Evolutionary conservation across 2,888 invertebrate genomes (phyloP).

Genomic region (Ommatoiulus sabulosus): DNA sequence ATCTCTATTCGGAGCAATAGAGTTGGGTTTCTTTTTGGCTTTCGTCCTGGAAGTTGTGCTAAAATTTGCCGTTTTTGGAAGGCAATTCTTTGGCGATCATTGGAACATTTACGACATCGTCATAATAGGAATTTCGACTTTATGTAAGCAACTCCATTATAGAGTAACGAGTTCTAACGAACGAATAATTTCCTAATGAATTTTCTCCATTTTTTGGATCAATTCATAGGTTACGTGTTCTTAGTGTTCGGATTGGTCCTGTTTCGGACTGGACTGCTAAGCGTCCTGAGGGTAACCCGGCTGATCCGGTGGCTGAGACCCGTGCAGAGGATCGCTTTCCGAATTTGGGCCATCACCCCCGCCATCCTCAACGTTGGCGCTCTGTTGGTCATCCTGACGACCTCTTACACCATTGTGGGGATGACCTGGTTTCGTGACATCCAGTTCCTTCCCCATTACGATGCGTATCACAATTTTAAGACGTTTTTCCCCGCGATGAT

Average conservation of each 20-base stretch:
- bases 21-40: conserved; percentile 34
- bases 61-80: conserved; percentile 47
- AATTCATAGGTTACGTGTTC: conserved; percentile 16
- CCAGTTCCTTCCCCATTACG: neutral
- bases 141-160: neutral
- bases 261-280: conserved; percentile 1
- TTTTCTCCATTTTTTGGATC: neutral
- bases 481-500: conserved; percentile 15
- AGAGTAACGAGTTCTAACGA: no score
- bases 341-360: neutral
- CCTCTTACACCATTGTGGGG: neutral
- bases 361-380: conserved; percentile 26
- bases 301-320: conserved; percentile 23
- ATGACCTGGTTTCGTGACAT: neutral
- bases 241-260: neutral
- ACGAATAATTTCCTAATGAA: no score
- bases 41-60: conserved; percentile 45
- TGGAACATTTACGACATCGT: conserved; percentile 48
- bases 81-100: neutral
- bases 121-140: neutral
- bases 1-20: neutral
- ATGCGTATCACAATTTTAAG: conserved; percentile 11
- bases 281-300: neutral
- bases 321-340: neutral
- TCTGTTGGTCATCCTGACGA: neutral